Conservation (phyloP, 2,797 vertebrate species). For the Melanotaenia pygmaea region DNA sequence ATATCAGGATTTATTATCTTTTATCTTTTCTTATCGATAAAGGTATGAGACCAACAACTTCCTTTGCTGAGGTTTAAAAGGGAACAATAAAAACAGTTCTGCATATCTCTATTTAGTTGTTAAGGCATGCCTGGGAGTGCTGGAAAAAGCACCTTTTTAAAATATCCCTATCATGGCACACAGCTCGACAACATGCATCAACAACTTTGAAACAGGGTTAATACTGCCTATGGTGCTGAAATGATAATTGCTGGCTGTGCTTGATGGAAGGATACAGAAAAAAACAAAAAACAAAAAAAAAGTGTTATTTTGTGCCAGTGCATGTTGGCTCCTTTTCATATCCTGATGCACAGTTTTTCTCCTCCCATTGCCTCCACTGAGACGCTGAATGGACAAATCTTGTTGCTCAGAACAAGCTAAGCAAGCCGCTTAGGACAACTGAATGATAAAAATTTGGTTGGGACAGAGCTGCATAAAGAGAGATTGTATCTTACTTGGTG, state of each 20-base stretch:
- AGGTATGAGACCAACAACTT: neutral
- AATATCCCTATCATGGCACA: neutral
- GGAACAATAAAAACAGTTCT: neutral
- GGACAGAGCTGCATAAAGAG: neutral
- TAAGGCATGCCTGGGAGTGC: neutral
- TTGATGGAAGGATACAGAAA: neutral
- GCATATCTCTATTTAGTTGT: conserved; percentile 1
- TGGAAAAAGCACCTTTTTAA: neutral
- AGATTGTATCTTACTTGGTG: neutral
- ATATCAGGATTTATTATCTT: neutral
- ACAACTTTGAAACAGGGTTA: neutral
- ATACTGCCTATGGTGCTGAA: neutral
- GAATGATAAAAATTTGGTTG: conserved; percentile 19
- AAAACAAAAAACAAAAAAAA: neutral
- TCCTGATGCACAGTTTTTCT: neutral
- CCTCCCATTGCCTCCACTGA: conserved; percentile 11
- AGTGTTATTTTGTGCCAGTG: neutral
- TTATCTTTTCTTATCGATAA: neutral
- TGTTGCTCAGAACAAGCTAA: conserved; percentile 18
- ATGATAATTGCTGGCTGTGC: neutral
- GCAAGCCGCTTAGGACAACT: conserved; percentile 15
- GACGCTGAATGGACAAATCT: conserved; percentile 3
- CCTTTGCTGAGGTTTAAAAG: neutral
- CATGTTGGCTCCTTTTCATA: neutral
- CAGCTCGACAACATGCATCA: neutral